phyloP scores from a whole-genome alignment of 2,888 invertebrate genomes.

The Rhogogaster chlorosoma region DNA sequence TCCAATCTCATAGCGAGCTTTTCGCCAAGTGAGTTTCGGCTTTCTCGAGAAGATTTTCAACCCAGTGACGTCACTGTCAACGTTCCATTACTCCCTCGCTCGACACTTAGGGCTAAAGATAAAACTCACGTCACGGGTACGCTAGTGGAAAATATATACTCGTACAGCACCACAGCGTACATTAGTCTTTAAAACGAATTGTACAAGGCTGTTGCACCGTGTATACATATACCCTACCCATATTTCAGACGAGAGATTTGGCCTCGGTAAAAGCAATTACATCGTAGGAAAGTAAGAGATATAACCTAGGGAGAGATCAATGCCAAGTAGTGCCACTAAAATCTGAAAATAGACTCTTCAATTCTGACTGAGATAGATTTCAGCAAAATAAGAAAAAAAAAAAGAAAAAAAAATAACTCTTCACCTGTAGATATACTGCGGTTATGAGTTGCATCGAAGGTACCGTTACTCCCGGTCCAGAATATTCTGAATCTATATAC shows the following conservation, averaged over 20 bases:
- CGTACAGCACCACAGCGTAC: background rate
- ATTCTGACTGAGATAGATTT: background rate
- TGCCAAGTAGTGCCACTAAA: background rate
- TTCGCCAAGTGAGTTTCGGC: background rate
- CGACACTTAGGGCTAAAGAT: constrained; percentile 40
- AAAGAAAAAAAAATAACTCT: no score
- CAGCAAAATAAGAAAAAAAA: background rate
- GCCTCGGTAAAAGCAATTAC: constrained; percentile 9
- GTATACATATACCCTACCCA: background rate
- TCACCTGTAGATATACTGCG: no score
- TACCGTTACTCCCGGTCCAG: no score
- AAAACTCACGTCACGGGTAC: constrained; percentile 30
- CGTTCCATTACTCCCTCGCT: constrained; percentile 30
- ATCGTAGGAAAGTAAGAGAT: background rate
- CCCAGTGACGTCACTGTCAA: constrained; percentile 34
- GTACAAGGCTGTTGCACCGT: background rate
- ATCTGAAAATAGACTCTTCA: constrained; percentile 10
- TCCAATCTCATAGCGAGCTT: background rate
- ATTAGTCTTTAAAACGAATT: constrained; percentile 33
- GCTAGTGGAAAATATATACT: constrained; percentile 8
- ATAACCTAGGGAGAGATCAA: background rate
- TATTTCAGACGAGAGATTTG: background rate
- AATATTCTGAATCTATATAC: no score
- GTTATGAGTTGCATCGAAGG: no score
- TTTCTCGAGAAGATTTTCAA: background rate